phyloP scores from a whole-genome alignment of 2,888 invertebrate genomes.

The Drosophila sordidula region DNA sequence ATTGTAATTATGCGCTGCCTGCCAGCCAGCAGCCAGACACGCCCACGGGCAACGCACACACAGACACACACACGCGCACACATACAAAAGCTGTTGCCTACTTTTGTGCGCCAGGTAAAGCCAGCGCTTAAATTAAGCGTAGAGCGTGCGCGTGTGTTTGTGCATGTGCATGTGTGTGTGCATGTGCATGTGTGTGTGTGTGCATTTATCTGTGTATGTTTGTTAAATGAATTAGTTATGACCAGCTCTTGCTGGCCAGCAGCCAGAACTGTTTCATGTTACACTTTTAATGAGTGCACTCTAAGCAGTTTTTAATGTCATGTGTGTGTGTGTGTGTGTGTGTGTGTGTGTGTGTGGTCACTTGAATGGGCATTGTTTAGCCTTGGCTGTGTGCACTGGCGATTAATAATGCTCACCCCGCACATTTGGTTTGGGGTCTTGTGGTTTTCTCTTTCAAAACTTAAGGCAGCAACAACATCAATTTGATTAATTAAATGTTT shows the following conservation, averaged over 20 bases:
- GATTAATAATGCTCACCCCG: conserved; percentile 73
- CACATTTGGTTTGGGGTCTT: conserved; percentile 31
- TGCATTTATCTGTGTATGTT: conserved; percentile 19
- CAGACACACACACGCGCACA: conserved; percentile 1
- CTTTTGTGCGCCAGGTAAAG: conserved; percentile 57
- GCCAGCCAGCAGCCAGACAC: conserved; percentile 19
- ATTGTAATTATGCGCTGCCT: conserved; percentile 75
- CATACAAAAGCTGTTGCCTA: conserved; percentile 51
- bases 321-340: too few relatives aligned
- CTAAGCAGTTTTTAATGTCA: conserved; percentile 66
- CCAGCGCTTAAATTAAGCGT: conserved; percentile 39
- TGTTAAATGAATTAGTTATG: conserved; percentile 80
- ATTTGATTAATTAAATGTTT: conserved; percentile 62
- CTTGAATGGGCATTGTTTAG: conserved; percentile 68
- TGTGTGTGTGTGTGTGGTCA: conserved; percentile 32
- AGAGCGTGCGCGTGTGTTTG: conserved; percentile 1
- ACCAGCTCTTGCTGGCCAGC: conserved; percentile 42
- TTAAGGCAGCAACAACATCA: conserved; percentile 7
- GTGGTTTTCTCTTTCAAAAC: conserved; percentile 38
- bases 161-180: conserved; percentile 8
- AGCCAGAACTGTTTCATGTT: conserved; percentile 58
- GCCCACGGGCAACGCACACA: conserved; percentile 1
- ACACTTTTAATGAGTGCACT: conserved; percentile 79
- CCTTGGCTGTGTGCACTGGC: conserved; percentile 29
- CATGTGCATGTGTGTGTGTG: conserved; percentile 8